Percentiles rank a stretch among this genome's conserved stretches.
Evolutionary conservation across 2,113 vertebrate genomes (phyloP).

Genomic region (Nettapus auritus): DNA sequence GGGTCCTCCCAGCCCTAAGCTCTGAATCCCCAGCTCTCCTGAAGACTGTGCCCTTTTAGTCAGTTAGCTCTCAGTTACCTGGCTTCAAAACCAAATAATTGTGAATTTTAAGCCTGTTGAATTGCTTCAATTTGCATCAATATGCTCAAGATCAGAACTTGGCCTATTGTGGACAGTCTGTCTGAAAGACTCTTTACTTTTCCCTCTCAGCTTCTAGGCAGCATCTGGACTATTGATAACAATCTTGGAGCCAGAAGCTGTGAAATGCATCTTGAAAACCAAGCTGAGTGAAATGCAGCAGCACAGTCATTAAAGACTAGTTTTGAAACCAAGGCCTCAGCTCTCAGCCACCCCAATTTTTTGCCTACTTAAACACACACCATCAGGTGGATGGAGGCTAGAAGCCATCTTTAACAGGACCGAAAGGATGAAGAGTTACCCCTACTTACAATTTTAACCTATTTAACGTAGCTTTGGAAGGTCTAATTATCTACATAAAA

Average conservation of each 20-base stretch:
- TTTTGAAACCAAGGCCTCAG: neutral
- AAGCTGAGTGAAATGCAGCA: neutral
- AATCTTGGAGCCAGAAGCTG: conserved; percentile 10
- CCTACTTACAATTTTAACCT: conserved; percentile 19
- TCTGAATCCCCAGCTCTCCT: neutral
- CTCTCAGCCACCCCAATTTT: neutral
- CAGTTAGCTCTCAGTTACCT: neutral
- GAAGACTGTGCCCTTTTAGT: neutral
- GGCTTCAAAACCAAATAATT: neutral
- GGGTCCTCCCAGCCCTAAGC: neutral
- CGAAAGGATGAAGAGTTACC: neutral
- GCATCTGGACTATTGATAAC: conserved; percentile 37
- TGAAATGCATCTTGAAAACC: neutral
- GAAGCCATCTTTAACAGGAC: neutral
- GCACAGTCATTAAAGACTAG: neutral
- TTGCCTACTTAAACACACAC: neutral
- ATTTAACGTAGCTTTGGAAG: neutral
- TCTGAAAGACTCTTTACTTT: conserved; percentile 18
- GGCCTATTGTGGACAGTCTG: neutral
- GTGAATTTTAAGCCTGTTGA: neutral
- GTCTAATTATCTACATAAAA: conserved; percentile 18
- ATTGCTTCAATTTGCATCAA: neutral
- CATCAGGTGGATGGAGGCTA: neutral
- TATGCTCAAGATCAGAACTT: neutral
- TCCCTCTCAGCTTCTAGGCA: neutral